phyloP scores from a whole-genome alignment of 2,888 invertebrate species.

The Ectobius pallidus region DNA sequence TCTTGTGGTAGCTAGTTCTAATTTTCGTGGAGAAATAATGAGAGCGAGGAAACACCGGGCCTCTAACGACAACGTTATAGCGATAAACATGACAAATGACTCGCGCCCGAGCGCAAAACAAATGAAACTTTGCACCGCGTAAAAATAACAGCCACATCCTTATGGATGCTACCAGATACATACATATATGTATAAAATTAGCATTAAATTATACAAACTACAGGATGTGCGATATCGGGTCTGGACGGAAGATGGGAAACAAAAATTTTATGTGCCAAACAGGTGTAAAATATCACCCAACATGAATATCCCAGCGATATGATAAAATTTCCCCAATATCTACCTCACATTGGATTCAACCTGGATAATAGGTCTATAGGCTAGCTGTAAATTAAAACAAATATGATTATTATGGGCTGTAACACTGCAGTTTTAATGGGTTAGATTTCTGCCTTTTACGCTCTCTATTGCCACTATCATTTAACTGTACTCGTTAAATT shows the following conservation, averaged over 20 bases:
- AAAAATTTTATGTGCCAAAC: slow-evolving; percentile 1
- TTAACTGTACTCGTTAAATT: too few relatives aligned
- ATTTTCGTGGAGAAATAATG: slow-evolving; percentile 32
- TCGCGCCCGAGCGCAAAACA: slow-evolving; percentile 27
- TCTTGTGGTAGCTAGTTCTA: slow-evolving; percentile 22
- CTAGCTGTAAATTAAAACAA: neutral
- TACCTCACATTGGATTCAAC: neutral
- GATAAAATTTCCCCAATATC: neutral
- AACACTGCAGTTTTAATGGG: too few relatives aligned
- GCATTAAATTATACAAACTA: slow-evolving; percentile 5
- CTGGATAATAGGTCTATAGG: neutral
- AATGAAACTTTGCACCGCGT: slow-evolving; percentile 30
- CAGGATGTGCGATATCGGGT: neutral
- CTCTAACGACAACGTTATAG: slow-evolving; percentile 30
- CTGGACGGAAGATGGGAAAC: neutral
- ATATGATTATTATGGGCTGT: neutral
- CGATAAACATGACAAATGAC: slow-evolving; percentile 39
- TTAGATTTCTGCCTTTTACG: too few relatives aligned
- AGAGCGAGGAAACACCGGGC: slow-evolving; percentile 21
- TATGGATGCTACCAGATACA: slow-evolving; percentile 1
- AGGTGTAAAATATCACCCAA: neutral
- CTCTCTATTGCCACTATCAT: too few relatives aligned
- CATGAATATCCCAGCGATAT: neutral
- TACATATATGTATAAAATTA: too few relatives aligned
- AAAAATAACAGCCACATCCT: neutral